Conservation (phyloP, 1,140 invertebrate genomes). For the Drosophila ohnishii region DNA sequence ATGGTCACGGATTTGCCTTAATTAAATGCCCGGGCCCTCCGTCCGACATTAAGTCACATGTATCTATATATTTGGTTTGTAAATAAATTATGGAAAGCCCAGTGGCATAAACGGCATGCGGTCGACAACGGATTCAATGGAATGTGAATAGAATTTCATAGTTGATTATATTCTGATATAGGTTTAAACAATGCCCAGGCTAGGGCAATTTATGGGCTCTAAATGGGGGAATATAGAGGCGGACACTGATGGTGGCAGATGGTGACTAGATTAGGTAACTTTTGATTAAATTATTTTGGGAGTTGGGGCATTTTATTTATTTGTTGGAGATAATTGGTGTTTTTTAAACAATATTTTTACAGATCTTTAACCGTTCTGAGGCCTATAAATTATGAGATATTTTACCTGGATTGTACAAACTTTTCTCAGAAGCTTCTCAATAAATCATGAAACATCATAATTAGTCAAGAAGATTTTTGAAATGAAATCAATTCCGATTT, state of each 20-base stretch:
- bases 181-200: conserved; percentile 11
- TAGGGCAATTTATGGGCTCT: neutral
- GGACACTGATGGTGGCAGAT: neutral
- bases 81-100: conserved; percentile 53
- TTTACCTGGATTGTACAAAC: too few species aligned
- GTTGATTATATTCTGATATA: conserved; percentile 41
- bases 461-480: too few species aligned
- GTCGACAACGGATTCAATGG: conserved; percentile 17
- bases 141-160: conserved; percentile 38
- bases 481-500: neutral
- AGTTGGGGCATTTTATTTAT: neutral
- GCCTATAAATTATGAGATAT: too few species aligned
- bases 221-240: neutral
- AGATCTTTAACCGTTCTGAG: too few species aligned
- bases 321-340: too few species aligned
- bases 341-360: too few species aligned
- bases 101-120: conserved; percentile 43
- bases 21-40: conserved; percentile 51
- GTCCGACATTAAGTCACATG: conserved; percentile 43
- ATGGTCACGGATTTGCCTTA: conserved; percentile 46
- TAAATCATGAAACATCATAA: too few species aligned
- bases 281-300: neutral
- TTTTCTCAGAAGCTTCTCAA: too few species aligned
- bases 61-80: conserved; percentile 27
- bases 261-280: neutral